Percentiles rank a stretch among this genome's conserved stretches.
These are phyloP conservation scores for Naso thynnoides DNA, from an alignment of 2,797 vertebrate genomes.

Conservation along the genomic window DNA sequence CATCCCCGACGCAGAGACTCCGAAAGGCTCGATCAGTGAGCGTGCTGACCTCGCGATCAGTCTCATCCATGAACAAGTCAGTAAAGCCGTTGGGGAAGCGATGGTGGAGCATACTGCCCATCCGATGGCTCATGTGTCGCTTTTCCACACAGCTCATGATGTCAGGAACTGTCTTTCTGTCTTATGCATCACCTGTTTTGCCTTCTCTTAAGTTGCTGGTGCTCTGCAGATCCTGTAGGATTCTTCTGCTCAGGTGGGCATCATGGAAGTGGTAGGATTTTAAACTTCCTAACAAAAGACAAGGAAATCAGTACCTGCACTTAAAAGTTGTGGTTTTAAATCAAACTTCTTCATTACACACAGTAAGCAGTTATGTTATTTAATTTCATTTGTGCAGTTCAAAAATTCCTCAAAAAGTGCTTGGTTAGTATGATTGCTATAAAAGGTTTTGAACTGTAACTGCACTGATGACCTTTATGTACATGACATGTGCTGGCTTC, in stretches of 20 bases:
- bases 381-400: not conserved
- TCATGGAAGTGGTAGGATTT: conserved; percentile 6
- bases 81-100: conserved; percentile 90
- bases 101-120: conserved; percentile 89
- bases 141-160: conserved; percentile 83
- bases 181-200: conserved; percentile 61
- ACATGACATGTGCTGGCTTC: conserved; percentile 61
- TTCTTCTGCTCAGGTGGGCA: conserved; percentile 53
- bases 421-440: conserved; percentile 31
- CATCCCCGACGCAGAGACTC: conserved; percentile 95
- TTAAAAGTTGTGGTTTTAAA: not conserved
- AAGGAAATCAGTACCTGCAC: conserved; percentile 23
- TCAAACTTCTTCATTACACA: not conserved
- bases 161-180: conserved; percentile 49
- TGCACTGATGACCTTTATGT: conserved; percentile 70
- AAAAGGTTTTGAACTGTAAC: conserved; percentile 57
- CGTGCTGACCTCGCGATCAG: conserved; percentile 95
- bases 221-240: conserved; percentile 22
- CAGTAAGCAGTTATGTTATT: not conserved
- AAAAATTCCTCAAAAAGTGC: not conserved
- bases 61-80: conserved; percentile 93
- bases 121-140: conserved; percentile 74
- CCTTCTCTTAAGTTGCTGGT: conserved; percentile 31
- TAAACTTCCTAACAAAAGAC: conserved; percentile 51
- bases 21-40: conserved; percentile 96